These are phyloP conservation scores for Ceratitis capitata DNA, from an alignment of 1,140 invertebrate species.

Conservation along the genomic window DNA sequence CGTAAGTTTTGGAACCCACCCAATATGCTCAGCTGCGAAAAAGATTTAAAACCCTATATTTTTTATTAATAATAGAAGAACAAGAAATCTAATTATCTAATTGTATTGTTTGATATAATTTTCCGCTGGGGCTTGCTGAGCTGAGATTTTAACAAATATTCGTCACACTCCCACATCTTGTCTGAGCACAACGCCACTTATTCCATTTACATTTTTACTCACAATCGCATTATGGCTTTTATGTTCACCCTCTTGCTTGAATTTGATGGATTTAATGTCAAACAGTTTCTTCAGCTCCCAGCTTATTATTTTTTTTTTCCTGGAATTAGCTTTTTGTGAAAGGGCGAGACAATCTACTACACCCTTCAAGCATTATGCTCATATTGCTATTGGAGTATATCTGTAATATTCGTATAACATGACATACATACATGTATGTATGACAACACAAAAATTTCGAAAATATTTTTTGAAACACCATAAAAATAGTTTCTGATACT, in stretches of 20 bases:
- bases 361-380: neutral
- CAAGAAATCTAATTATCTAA: too few species aligned
- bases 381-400: neutral
- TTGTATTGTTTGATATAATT: too few species aligned
- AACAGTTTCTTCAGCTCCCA: constrained; percentile 58
- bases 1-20: too few species aligned
- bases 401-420: too few species aligned
- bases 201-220: neutral
- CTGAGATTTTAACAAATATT: neutral
- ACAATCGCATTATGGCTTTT: neutral
- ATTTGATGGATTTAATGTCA: constrained; percentile 61
- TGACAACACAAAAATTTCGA: too few species aligned
- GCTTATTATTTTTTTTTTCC: constrained; percentile 60
- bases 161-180: neutral
- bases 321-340: constrained; percentile 48
- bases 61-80: neutral
- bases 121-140: neutral
- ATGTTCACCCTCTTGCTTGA: constrained; percentile 50
- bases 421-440: too few species aligned
- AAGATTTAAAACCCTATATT: too few species aligned
- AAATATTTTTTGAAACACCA: too few species aligned
- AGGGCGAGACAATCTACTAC: neutral
- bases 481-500: too few species aligned
- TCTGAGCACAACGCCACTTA: neutral
- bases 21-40: too few species aligned